Conservation (phyloP, 2,113 vertebrate species). For the Xenopus borealis region DNA sequence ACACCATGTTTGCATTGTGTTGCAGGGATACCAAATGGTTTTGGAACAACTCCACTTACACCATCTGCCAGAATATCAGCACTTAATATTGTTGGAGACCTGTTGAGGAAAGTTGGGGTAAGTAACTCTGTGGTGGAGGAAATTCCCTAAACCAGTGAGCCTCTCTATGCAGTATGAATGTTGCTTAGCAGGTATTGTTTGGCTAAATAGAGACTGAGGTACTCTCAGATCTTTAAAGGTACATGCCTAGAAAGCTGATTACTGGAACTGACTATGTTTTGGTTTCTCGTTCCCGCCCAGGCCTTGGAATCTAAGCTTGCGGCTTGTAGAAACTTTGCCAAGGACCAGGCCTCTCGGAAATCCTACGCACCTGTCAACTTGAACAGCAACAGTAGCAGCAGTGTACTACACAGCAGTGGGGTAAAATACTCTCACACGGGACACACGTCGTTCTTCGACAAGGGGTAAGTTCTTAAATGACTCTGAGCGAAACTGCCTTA, state of each 20-base stretch:
- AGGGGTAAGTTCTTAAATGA: slow-evolving; percentile 76
- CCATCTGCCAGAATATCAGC: slow-evolving; percentile 96
- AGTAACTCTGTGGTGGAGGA: slow-evolving; percentile 48
- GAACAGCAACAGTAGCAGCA: slow-evolving; percentile 63
- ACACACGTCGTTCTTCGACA: slow-evolving; percentile 91
- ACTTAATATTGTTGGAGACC: slow-evolving; percentile 97
- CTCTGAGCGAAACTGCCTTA: no score
- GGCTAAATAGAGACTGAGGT: no score
- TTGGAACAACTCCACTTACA: slow-evolving; percentile 85
- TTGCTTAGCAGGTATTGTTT: no score
- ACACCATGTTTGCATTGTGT: background rate
- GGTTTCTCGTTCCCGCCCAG: slow-evolving; percentile 55
- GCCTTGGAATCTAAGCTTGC: slow-evolving; percentile 96
- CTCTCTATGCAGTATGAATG: no score
- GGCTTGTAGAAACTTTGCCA: slow-evolving; percentile 93
- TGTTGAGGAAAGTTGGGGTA: slow-evolving; percentile 96
- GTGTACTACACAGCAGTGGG: slow-evolving; percentile 71
- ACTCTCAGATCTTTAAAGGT: no score
- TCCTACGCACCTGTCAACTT: slow-evolving; percentile 75
- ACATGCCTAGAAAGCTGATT: no score
- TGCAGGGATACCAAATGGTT: slow-evolving; percentile 87
- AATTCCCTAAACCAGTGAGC: no score
- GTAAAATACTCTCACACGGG: slow-evolving; percentile 87
- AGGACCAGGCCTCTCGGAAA: slow-evolving; percentile 91
- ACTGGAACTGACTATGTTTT: background rate